Percentiles rank a stretch among this genome's conserved stretches.
phyloP scores from a whole-genome alignment of 2,113 vertebrate genomes.

The Theristicus caerulescens region DNA sequence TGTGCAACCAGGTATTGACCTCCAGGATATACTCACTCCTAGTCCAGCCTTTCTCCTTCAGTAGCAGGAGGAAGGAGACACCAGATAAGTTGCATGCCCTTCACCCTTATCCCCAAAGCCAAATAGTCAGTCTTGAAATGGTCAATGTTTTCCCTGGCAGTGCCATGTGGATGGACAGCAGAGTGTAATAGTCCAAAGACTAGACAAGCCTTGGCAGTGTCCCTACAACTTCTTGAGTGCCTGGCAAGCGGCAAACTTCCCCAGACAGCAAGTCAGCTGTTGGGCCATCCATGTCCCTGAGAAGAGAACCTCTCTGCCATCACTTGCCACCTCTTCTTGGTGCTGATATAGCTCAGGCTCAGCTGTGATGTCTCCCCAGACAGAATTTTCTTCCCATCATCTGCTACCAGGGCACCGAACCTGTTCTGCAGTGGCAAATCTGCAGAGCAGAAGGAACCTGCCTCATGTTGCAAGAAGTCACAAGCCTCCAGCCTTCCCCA shows the following conservation, averaged over 20 bases:
- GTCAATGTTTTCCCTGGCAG: background rate
- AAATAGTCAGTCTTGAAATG: background rate
- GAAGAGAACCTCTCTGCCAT: background rate
- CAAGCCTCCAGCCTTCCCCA: background rate
- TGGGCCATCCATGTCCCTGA: background rate
- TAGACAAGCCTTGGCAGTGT: background rate
- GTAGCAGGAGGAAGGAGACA: background rate
- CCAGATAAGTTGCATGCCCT: background rate
- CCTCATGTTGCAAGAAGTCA: background rate
- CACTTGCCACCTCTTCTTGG: background rate
- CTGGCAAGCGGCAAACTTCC: background rate
- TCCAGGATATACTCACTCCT: background rate
- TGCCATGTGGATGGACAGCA: background rate
- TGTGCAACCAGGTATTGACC: background rate
- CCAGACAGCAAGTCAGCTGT: background rate
- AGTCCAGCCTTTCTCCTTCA: background rate
- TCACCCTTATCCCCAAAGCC: background rate
- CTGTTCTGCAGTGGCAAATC: background rate
- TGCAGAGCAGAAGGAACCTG: background rate
- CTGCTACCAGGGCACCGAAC: background rate
- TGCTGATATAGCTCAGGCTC: background rate
- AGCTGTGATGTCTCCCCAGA: background rate
- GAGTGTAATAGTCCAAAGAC: background rate
- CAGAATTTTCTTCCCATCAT: background rate
- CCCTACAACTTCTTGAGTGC: background rate